phyloP scores from a whole-genome alignment of 1,140 invertebrate genomes.

The Melanaphis sacchari region DNA sequence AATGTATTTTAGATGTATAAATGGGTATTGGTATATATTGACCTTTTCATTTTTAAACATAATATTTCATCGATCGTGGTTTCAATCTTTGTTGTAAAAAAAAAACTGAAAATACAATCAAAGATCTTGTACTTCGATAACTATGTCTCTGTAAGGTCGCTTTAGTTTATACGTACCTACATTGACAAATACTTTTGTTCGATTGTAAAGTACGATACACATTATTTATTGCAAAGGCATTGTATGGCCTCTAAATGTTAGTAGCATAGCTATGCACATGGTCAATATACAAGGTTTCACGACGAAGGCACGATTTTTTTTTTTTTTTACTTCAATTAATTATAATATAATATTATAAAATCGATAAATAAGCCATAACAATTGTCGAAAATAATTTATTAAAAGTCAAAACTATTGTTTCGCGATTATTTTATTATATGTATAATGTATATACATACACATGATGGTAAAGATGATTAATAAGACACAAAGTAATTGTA shows the following conservation, averaged over 20 bases:
- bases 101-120: background rate
- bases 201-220: conserved; percentile 3
- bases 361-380: conserved; percentile 6
- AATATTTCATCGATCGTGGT: background rate
- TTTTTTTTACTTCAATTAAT: conserved; percentile 2
- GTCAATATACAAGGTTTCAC: background rate
- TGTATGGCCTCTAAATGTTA: background rate
- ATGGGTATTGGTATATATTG: background rate
- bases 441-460: too few species aligned
- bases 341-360: background rate
- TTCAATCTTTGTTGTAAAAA: background rate
- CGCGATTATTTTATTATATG: background rate
- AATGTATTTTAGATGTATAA: background rate
- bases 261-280: background rate
- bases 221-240: background rate
- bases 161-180: background rate
- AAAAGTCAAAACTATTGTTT: background rate
- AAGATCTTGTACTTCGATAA: background rate
- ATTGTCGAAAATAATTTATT: background rate
- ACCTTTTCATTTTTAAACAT: background rate
- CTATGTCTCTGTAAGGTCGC: conserved; percentile 7
- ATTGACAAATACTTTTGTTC: conserved; percentile 30
- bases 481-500: conserved; percentile 1
- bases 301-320: background rate
- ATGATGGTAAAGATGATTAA: background rate